Base-by-base conservation (phyloP, 2,113 vertebrate genomes). In the Epinephelus fuscoguttatus region DNA sequence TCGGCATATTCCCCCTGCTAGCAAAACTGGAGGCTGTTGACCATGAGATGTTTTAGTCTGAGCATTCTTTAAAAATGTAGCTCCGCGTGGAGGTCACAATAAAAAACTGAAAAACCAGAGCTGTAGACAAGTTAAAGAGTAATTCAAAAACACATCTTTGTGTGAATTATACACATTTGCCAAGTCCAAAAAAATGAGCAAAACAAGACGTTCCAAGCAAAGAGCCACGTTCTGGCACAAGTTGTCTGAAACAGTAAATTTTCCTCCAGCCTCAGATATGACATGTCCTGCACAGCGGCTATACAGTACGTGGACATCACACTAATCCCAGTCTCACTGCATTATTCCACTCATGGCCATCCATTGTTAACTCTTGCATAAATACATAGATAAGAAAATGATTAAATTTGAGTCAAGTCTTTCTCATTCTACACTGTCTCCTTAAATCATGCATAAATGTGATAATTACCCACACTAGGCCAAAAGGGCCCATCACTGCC, bases 361-460 rank as follows among this genome's bases (percentile, higher is more conserved):
- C 86, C 89, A 75, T 91, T 93, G 92, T 93, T 93, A 91, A 94
- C 83, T 81, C 93, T 92, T 93, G 93, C 93, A 95, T 95, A 95
- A 93, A 95, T 95, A 91, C 92, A 94, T 92, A 92, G 87, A 94
- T 93, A 92, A 81, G 88, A 88, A 92, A 94, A 94, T 93, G 86
- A 95, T 95, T 94, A 86, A 90, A 95, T 95, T 94, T 93, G 87
- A 93, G 90, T 92, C 88, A 90, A 93, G 90, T 89, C 89, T 86
- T 91, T 92, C 88, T 89, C 85, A 86, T 91, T 87, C 84, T 89
- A 91, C 90, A 91, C 89, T 93, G 94, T 95, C 93, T 25, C 78
- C 86, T 95, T 95, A 94, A 94, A 95, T 96, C 94, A 94, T 92
- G 91, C 92, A 91, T 92, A 93, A 94, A 95, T 90, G 94, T 95